phyloP scores from a whole-genome alignment of 1,140 invertebrate species.

The Battus philenor region DNA sequence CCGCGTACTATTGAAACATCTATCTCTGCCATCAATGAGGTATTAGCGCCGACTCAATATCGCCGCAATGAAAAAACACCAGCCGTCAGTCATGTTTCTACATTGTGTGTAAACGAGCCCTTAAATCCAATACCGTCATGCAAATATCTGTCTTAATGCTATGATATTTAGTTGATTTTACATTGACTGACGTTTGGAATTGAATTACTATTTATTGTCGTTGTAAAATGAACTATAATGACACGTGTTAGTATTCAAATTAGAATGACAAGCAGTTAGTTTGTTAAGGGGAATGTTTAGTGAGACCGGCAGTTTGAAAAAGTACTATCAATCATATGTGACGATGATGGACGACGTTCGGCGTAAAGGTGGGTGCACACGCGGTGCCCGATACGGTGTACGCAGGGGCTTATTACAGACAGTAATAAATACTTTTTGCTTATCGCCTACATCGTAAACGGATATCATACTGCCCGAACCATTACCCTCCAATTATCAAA shows the following conservation, averaged over 20 bases:
- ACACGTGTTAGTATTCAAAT: slow-evolving; percentile 11
- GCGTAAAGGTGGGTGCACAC: slow-evolving; percentile 39
- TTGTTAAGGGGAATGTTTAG: slow-evolving; percentile 42
- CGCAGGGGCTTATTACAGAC: slow-evolving; percentile 25
- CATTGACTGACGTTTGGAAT: not conserved
- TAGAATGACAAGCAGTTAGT: slow-evolving; percentile 14
- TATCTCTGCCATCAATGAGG: slow-evolving; percentile 36
- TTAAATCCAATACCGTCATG: slow-evolving; percentile 16
- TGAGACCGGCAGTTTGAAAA: slow-evolving; percentile 45
- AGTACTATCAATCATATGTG: slow-evolving; percentile 63
- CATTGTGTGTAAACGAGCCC: slow-evolving; percentile 49
- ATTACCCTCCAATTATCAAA: no score
- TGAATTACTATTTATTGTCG: not conserved
- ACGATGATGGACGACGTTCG: slow-evolving; percentile 52
- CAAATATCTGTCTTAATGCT: slow-evolving; percentile 24
- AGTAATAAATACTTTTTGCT: slow-evolving; percentile 17
- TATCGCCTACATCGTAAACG: slow-evolving; percentile 6
- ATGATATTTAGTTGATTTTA: slow-evolving; percentile 18
- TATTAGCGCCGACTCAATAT: slow-evolving; percentile 42
- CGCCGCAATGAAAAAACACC: slow-evolving; percentile 40
- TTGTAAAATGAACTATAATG: slow-evolving; percentile 20
- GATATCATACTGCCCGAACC: no score
- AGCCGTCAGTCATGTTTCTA: slow-evolving; percentile 29
- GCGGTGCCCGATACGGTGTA: slow-evolving; percentile 26
- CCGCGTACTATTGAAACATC: slow-evolving; percentile 25